A percentile compares a stretch with the other conserved stretches of the same genome.
phyloP scores from a whole-genome alignment of 1,140 invertebrate species.

The Drosophila nannoptera region DNA sequence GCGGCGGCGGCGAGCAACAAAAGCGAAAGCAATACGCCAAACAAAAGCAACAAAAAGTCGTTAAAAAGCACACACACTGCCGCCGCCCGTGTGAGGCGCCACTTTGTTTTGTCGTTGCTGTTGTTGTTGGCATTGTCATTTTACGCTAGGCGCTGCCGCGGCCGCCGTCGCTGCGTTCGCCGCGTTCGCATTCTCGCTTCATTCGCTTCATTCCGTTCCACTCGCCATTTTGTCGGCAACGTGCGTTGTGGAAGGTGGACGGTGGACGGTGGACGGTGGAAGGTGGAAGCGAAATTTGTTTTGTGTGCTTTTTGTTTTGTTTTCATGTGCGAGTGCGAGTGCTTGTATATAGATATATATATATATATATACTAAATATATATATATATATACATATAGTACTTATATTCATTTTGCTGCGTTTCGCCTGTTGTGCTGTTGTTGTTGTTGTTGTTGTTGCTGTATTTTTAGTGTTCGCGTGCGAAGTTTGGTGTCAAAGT shows the following conservation, averaged over 20 bases:
- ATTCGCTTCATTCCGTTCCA: constrained; percentile 18
- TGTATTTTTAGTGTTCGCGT: constrained; percentile 71
- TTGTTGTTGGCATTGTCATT: constrained; percentile 10
- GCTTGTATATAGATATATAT: background rate
- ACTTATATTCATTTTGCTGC: no score
- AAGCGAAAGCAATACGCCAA: constrained; percentile 9
- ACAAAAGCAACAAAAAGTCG: constrained; percentile 17
- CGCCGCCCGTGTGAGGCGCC: constrained; percentile 7
- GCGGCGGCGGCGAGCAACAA: constrained; percentile 6
- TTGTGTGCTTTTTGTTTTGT: constrained; percentile 43
- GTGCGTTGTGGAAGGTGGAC: constrained; percentile 33
- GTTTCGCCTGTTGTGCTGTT: constrained; percentile 18
- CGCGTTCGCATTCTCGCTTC: constrained; percentile 25
- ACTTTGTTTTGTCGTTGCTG: constrained; percentile 4
- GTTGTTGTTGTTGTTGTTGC: constrained; percentile 21
- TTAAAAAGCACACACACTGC: constrained; percentile 17
- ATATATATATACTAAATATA: constrained; percentile 9
- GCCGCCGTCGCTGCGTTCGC: constrained; percentile 15
- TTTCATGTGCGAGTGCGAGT: constrained; percentile 2
- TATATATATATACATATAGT: constrained; percentile 1
- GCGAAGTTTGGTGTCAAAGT: constrained; percentile 58
- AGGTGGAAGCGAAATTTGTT: constrained; percentile 32
- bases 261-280: constrained; percentile 14
- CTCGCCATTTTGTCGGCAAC: constrained; percentile 48
- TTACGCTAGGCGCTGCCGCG: constrained; percentile 2